Evolutionary conservation across 2,888 invertebrate species (phyloP), one percentile per base, ranked within the genome.

Genomic region (Nowickia ferox): DNA sequence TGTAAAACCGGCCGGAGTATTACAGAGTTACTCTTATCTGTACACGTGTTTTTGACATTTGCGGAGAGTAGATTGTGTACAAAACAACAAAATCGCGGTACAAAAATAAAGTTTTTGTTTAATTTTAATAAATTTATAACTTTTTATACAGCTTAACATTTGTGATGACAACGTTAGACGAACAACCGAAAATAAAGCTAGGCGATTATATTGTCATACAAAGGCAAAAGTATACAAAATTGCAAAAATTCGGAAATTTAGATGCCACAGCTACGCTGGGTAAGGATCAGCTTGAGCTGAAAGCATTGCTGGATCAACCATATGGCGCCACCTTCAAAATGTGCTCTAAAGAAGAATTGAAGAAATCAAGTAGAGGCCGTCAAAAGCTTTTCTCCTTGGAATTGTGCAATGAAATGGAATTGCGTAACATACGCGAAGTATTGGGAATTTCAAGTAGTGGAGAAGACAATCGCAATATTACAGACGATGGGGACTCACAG

Each of bases 391-490:
- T 94, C 88, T 91, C 90, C 0, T 89, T 95, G 30, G 93, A 94
- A 87, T 92, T 94, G 77, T 95, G 94, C 86, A 93, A 93, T 61
- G 93, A 92, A 51, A 90, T 88, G 15, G 90, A 90, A 85, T 92
- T 94, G 87, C 93, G 94, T 1, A 94, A 95, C 75, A 93, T 95
- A 1, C 94, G 94, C 85, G 94, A 95, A 84, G 95, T 95, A 89
- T 93, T 96, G 53, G 94, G 95, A 72, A 95, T 95, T 19, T 95
- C 95, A 87, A 91, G 94, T 82, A 96, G 96, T 87, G 97, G 97
- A 8, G 93, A 91, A 30, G 98, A 98, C 90, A 98, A 98, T 91
- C 94, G 98, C 86, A 95, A 96, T 89, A 96, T 98, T 76, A 93
- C 94, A 22, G 97, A 97, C 90, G 96, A 95, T 76, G 92, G 93